phyloP scores from a whole-genome alignment of 1,140 invertebrate species.

The Halyomorpha halys region DNA sequence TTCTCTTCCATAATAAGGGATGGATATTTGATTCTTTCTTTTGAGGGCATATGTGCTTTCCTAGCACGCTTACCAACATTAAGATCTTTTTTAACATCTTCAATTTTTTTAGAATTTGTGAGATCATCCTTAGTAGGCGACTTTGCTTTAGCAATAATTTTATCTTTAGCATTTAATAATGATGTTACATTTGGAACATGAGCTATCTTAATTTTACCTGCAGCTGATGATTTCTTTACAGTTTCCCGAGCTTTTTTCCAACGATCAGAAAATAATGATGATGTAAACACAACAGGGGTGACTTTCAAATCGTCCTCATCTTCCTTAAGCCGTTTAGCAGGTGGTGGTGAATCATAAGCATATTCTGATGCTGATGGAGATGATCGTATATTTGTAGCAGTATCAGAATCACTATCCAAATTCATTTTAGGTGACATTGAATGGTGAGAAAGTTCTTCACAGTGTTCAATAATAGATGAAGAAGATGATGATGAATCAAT shows the following conservation, averaged over 20 bases:
- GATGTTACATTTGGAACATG: conserved; percentile 20
- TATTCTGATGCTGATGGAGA: background rate
- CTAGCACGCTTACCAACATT: background rate
- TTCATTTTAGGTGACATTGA: no score
- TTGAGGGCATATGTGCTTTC: conserved; percentile 10
- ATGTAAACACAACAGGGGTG: background rate
- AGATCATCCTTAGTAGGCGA: no score
- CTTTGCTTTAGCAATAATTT: conserved; percentile 13
- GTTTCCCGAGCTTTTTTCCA: conserved; percentile 6
- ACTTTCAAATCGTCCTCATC: background rate
- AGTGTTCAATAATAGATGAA: no score
- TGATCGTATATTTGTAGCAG: no score
- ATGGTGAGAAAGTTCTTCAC: no score
- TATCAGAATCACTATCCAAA: no score
- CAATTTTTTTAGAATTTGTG: no score
- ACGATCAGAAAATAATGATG: background rate
- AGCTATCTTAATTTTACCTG: conserved; percentile 21
- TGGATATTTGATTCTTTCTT: background rate
- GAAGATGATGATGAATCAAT: background rate
- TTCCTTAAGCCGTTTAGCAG: background rate
- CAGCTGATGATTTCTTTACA: conserved; percentile 2
- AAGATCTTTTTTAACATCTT: no score
- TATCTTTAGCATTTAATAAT: conserved; percentile 19
- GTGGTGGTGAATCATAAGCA: background rate
- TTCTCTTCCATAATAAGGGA: background rate